phyloP scores from a whole-genome alignment of 1,140 invertebrate species.

The Drosophila yakuba region DNA sequence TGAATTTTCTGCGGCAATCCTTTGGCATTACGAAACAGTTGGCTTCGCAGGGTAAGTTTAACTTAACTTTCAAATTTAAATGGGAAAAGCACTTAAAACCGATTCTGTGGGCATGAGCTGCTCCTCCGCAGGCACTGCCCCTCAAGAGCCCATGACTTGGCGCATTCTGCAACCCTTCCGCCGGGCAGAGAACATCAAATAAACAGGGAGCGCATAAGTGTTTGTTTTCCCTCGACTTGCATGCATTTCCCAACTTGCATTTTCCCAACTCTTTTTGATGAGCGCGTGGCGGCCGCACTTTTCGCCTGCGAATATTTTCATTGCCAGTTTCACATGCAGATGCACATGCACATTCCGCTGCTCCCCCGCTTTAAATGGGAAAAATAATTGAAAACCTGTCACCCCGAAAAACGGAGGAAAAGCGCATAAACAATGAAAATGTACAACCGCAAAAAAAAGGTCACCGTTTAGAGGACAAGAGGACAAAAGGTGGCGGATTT shows the following conservation, averaged over 20 bases:
- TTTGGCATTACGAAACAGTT: constrained; percentile 83
- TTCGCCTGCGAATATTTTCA: constrained; percentile 69
- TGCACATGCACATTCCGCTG: constrained; percentile 31
- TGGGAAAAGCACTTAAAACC: no score
- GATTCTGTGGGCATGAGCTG: neutral
- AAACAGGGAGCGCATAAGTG: constrained; percentile 10
- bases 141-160: constrained; percentile 36
- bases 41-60: constrained; percentile 65
- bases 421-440: constrained; percentile 48
- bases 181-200: neutral
- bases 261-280: constrained; percentile 37
- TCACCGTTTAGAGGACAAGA: constrained; percentile 34
- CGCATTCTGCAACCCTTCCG: constrained; percentile 34
- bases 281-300: constrained; percentile 55
- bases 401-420: constrained; percentile 37
- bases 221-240: constrained; percentile 17
- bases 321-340: constrained; percentile 61
- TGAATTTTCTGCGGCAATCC: constrained; percentile 83
- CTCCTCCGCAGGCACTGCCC: neutral
- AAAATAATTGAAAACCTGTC: constrained; percentile 43
- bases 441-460: constrained; percentile 50
- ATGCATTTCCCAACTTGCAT: neutral
- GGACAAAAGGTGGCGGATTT: constrained; percentile 9
- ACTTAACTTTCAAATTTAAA: neutral
- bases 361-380: constrained; percentile 56